phyloP scores from a whole-genome alignment of 2,113 vertebrate genomes.

The Falcunculus frontatus region DNA sequence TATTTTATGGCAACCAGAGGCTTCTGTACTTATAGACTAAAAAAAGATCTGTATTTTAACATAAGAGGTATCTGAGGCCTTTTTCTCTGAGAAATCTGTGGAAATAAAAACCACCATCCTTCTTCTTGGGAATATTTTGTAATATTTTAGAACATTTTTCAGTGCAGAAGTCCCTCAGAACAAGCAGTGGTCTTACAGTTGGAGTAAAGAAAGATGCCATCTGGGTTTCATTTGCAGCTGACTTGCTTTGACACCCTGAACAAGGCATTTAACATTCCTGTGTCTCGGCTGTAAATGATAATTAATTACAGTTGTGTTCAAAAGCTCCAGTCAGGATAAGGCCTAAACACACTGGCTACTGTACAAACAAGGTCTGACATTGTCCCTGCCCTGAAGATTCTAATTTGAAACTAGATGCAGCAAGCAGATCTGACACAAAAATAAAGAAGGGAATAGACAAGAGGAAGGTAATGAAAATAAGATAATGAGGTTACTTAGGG shows the following conservation, averaged over 20 bases:
- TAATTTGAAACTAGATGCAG: constrained; percentile 5
- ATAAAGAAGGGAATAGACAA: constrained; percentile 15
- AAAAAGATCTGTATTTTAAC: neutral
- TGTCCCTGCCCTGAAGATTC: neutral
- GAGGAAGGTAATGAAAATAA: constrained; percentile 18
- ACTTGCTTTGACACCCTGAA: constrained; percentile 28
- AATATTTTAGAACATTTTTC: neutral
- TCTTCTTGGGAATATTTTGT: neutral
- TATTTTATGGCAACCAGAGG: neutral
- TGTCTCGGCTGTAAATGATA: constrained; percentile 19
- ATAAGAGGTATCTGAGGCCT: neutral
- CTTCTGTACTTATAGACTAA: neutral
- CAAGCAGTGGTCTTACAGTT: neutral
- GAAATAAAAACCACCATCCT: neutral
- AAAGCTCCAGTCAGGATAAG: constrained; percentile 17
- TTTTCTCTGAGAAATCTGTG: neutral
- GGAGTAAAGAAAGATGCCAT: neutral
- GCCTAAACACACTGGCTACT: neutral
- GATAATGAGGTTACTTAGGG: constrained; percentile 40
- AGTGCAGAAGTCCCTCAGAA: neutral
- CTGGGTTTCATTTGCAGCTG: constrained; percentile 18
- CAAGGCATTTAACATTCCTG: constrained; percentile 1
- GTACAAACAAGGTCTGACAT: constrained; percentile 1
- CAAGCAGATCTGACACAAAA: neutral
- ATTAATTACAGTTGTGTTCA: constrained; percentile 26